Conservation (phyloP, 2,888 invertebrate species). For the Diarsia dahlii region DNA sequence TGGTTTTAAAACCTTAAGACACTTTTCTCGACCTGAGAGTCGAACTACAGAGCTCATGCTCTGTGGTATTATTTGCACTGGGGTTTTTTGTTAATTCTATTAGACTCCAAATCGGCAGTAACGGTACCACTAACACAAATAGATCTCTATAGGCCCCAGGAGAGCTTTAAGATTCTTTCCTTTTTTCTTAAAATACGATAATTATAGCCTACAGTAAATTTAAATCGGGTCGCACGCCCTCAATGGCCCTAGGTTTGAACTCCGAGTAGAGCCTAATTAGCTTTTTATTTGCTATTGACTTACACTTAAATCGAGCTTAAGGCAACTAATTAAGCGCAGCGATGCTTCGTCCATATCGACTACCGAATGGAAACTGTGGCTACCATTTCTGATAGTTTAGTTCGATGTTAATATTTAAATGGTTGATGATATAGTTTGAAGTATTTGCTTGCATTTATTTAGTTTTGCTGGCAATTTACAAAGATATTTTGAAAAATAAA, state of each 20-base stretch:
- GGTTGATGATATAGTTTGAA: not conserved
- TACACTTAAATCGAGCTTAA: conserved; percentile 50
- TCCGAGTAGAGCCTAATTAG: conserved; percentile 54
- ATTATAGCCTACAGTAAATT: conserved; percentile 23
- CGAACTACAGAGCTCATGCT: not conserved
- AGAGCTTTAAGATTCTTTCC: not conserved
- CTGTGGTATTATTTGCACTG: not conserved
- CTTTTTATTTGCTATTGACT: conserved; percentile 60
- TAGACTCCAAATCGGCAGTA: not conserved
- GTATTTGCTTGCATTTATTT: not conserved
- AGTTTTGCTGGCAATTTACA: not conserved
- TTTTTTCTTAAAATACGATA: conserved; percentile 29
- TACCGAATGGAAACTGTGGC: conserved; percentile 1
- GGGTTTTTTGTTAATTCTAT: not conserved
- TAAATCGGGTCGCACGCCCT: conserved; percentile 50
- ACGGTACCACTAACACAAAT: not conserved
- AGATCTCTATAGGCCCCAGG: not conserved
- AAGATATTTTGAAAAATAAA: not conserved
- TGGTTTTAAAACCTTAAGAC: too few species aligned
- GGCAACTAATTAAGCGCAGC: conserved; percentile 49
- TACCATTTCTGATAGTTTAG: not conserved
- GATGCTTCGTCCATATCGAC: conserved; percentile 34
- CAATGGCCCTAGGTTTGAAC: conserved; percentile 39
- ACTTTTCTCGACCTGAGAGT: not conserved
- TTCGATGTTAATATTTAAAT: not conserved